Percentiles rank a stretch among this genome's conserved stretches.
Evolutionary conservation across 2,888 invertebrate genomes (phyloP).

Genomic region (Lamellibrachia columna): DNA sequence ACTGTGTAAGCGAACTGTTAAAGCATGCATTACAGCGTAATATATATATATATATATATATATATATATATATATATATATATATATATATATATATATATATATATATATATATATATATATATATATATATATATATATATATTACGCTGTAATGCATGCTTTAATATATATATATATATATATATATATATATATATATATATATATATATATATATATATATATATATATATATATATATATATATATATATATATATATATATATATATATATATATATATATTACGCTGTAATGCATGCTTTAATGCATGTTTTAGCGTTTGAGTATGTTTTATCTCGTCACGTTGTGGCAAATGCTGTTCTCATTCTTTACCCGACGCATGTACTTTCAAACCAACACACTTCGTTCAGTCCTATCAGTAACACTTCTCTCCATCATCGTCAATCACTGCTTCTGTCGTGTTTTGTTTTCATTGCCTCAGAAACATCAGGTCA

Average conservation of each 20-base stretch:
- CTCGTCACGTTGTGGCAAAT: no score
- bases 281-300: no score
- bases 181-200: no score
- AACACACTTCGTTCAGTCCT: no score
- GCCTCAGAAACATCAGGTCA: background rate
- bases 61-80: no score
- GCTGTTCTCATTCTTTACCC: no score
- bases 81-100: background rate
- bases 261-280: background rate
- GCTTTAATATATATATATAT: background rate
- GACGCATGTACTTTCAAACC: no score
- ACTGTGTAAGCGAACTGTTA: background rate
- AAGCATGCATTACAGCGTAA: background rate
- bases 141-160: no score
- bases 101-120: background rate
- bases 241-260: no score
- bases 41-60: background rate
- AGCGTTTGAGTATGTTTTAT: no score
- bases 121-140: background rate
- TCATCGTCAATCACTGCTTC: background rate
- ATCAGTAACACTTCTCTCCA: background rate
- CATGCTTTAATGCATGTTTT: no score
- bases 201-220: background rate
- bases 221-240: background rate
- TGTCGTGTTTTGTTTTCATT: slow-evolving; percentile 7